Evolutionary conservation across 2,888 invertebrate genomes (phyloP).

Genomic region (Atethmia centrago): DNA sequence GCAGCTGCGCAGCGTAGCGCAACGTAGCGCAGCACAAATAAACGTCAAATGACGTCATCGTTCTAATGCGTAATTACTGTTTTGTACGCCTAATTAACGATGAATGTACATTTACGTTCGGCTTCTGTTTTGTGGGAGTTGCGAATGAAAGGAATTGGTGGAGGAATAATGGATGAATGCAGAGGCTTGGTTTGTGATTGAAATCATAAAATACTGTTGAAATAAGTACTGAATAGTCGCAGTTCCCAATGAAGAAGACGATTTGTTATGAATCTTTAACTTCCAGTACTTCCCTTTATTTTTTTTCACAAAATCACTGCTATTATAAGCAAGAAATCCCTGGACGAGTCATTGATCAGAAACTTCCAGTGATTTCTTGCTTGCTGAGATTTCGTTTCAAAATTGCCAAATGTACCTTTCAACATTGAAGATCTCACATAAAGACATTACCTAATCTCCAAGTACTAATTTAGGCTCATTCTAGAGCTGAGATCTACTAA

Average conservation of each 20-base stretch:
- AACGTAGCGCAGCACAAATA: conserved; percentile 25
- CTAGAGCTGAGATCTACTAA: conserved; percentile 17
- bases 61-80: conserved; percentile 58
- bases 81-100: conserved; percentile 59
- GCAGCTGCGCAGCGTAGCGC: conserved; percentile 11
- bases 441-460: neutral
- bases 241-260: neutral
- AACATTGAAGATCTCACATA: neutral
- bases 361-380: no score
- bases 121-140: conserved; percentile 22
- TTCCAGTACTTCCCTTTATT: neutral
- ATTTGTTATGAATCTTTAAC: neutral
- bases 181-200: neutral
- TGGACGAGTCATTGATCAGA: neutral
- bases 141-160: conserved; percentile 10
- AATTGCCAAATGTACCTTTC: neutral
- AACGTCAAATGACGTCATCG: conserved; percentile 49
- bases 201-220: neutral
- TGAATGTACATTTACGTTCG: conserved; percentile 28
- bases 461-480: conserved; percentile 30
- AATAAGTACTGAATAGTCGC: neutral
- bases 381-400: neutral
- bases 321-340: no score
- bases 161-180: neutral
- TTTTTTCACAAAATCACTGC: neutral